Percentiles rank a stretch among this genome's conserved stretches.
Evolutionary conservation across 2,888 invertebrate genomes (phyloP).

Genomic region (Athripsodes cinereus): DNA sequence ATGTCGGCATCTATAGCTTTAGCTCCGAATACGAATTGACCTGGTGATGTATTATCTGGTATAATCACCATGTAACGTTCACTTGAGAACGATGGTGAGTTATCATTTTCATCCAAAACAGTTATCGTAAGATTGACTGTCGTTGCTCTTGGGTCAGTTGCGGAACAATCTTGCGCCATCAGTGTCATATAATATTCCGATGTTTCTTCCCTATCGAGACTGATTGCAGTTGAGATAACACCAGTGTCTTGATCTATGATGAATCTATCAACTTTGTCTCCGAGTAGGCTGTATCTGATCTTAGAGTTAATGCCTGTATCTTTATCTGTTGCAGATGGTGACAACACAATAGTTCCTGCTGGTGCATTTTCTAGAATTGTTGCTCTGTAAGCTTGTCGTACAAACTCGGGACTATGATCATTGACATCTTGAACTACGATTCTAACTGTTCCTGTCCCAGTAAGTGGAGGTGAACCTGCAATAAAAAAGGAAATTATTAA

Average conservation of each 20-base stretch:
- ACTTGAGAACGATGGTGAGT: slow-evolving; percentile 70
- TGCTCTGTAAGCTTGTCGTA: slow-evolving; percentile 71
- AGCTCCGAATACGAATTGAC: slow-evolving; percentile 87
- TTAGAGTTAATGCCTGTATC: slow-evolving; percentile 82
- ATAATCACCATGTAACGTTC: slow-evolving; percentile 73
- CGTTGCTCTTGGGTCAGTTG: slow-evolving; percentile 76
- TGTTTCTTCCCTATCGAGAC: slow-evolving; percentile 74
- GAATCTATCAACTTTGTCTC: slow-evolving; percentile 77
- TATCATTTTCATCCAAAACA: slow-evolving; percentile 80
- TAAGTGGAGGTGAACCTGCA: slow-evolving; percentile 84
- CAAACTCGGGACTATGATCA: slow-evolving; percentile 87
- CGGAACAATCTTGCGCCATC: slow-evolving; percentile 84
- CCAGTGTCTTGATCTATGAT: slow-evolving; percentile 73
- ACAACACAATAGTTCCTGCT: slow-evolving; percentile 68
- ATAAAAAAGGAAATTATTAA: slow-evolving; percentile 30
- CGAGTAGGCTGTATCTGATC: slow-evolving; percentile 78
- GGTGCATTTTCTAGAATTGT: slow-evolving; percentile 78
- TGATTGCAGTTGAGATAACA: slow-evolving; percentile 64
- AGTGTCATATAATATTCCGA: slow-evolving; percentile 73
- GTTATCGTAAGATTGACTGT: slow-evolving; percentile 77
- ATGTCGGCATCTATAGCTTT: slow-evolving; percentile 80
- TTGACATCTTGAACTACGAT: slow-evolving; percentile 91
- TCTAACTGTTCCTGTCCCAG: slow-evolving; percentile 85
- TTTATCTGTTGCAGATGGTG: slow-evolving; percentile 73
- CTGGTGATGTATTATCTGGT: slow-evolving; percentile 71